These are phyloP conservation scores for Aotus griseimembra DNA, from an alignment of 2,797 vertebrate species.

Conservation along the genomic window DNA sequence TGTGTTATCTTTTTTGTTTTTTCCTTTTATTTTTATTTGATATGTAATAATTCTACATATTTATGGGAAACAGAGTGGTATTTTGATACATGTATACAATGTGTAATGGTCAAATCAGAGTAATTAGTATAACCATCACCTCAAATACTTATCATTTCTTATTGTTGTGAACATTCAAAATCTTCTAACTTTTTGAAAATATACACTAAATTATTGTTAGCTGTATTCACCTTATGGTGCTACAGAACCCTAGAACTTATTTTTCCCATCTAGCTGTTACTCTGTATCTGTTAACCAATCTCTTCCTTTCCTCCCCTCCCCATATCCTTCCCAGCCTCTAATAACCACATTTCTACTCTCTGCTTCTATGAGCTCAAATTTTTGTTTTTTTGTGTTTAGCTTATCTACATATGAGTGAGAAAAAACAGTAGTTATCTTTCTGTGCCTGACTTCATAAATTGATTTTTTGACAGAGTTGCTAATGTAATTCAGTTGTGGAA, in stretches of 20 bases:
- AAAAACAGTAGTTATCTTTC: background rate
- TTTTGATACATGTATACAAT: background rate
- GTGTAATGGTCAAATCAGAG: background rate
- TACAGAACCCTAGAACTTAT: background rate
- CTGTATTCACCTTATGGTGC: background rate
- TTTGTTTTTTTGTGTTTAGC: background rate
- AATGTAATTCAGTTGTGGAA: conserved; percentile 19
- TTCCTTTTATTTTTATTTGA: background rate
- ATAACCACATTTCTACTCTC: background rate
- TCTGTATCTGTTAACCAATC: background rate
- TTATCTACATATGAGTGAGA: background rate
- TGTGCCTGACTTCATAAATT: background rate
- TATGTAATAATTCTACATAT: background rate
- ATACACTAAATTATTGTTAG: background rate
- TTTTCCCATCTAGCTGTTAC: background rate
- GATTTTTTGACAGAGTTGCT: background rate
- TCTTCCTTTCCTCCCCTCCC: background rate
- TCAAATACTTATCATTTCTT: background rate
- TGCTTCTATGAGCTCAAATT: background rate
- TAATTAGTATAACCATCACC: background rate
- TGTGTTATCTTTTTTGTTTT: background rate
- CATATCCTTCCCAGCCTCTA: background rate
- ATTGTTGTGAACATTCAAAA: background rate
- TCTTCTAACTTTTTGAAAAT: background rate
- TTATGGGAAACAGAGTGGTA: background rate